Conservation (phyloP, 2,113 vertebrate genomes). For the Oceanites oceanicus region DNA sequence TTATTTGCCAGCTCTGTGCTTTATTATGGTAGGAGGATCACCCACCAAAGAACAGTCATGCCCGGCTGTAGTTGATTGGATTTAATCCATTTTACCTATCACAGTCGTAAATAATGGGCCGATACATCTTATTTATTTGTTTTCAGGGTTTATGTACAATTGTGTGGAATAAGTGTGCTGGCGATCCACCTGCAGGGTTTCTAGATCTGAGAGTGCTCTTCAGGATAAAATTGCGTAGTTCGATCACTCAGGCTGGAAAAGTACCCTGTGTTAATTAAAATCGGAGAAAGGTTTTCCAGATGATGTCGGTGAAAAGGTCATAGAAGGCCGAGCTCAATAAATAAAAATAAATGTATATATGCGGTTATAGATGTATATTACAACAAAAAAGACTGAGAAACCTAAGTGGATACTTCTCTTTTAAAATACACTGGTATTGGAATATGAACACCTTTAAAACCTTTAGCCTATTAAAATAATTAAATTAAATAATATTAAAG, state of each 20-base stretch:
- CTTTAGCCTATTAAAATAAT: background rate
- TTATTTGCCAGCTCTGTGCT: background rate
- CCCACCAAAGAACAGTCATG: background rate
- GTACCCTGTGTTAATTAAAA: conserved; percentile 17
- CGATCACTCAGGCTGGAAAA: background rate
- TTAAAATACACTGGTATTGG: background rate
- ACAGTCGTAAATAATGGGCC: background rate
- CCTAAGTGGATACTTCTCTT: background rate
- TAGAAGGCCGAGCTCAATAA: background rate
- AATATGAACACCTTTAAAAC: background rate
- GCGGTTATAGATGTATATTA: background rate
- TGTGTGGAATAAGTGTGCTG: accelerated
- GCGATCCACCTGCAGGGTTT: background rate
- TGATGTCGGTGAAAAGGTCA: conserved; percentile 1
- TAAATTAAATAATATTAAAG: background rate
- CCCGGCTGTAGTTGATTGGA: background rate
- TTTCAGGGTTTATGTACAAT: background rate
- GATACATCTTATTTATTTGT: background rate
- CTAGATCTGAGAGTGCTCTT: background rate
- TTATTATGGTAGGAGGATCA: background rate
- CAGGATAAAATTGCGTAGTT: background rate
- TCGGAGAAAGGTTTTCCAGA: conserved; percentile 20
- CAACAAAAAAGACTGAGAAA: background rate
- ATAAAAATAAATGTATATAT: background rate
- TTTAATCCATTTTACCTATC: background rate